Percentiles rank a stretch among this genome's conserved stretches.
These are phyloP conservation scores for Neostethus bicornis DNA, from an alignment of 2,797 vertebrate species.

Conservation along the genomic window DNA sequence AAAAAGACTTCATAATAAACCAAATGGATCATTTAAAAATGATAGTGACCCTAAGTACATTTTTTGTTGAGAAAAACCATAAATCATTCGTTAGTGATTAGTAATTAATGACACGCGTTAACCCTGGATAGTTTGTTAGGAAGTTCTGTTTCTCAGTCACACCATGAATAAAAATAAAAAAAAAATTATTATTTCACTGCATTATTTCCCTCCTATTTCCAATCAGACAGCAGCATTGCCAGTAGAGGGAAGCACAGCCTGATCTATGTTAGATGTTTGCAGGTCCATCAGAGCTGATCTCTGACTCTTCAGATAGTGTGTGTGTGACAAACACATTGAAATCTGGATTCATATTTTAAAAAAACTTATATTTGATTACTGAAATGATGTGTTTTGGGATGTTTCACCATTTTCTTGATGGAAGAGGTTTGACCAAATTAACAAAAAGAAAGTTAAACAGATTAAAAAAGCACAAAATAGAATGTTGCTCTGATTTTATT, in stretches of 20 bases:
- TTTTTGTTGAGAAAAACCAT: background rate
- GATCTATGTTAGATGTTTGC: slow-evolving; percentile 1
- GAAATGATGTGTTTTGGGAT: background rate
- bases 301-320: background rate
- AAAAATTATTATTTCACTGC: background rate
- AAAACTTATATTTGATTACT: too few relatives aligned
- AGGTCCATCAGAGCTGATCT: slow-evolving; percentile 1
- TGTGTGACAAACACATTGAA: background rate
- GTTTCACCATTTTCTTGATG: background rate
- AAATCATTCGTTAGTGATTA: background rate
- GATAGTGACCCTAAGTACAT: background rate
- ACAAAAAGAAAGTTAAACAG: background rate
- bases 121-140: background rate
- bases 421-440: background rate
- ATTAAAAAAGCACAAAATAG: background rate
- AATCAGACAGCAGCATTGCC: background rate
- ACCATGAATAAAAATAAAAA: background rate
- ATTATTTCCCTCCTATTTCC: background rate
- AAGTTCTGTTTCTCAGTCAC: background rate
- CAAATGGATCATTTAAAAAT: too few relatives aligned
- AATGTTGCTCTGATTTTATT: background rate
- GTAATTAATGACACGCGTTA: slow-evolving; percentile 6
- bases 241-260: slow-evolving; percentile 21
- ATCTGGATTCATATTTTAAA: too few relatives aligned
- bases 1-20: too few relatives aligned